These are phyloP conservation scores for Megaceryle torquata DNA, from an alignment of 2,113 vertebrate genomes.

Conservation along the genomic window DNA sequence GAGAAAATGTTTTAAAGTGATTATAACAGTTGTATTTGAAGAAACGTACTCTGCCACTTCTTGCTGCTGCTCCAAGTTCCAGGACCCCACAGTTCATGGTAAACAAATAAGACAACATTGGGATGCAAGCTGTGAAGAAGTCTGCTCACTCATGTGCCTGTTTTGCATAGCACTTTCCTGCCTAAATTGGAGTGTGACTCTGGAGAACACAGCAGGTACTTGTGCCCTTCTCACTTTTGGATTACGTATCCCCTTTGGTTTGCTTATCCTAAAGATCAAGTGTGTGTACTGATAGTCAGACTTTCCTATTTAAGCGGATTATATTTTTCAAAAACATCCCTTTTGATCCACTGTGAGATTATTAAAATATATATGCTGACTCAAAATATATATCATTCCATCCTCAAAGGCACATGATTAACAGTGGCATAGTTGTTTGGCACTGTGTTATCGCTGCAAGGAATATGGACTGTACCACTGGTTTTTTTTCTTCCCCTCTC, in stretches of 20 bases:
- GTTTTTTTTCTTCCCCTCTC: neutral
- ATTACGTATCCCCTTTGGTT: neutral
- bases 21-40: neutral
- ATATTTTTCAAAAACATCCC: neutral
- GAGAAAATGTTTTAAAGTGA: neutral
- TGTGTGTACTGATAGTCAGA: neutral
- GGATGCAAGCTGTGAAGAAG: constrained; percentile 5
- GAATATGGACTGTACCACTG: neutral
- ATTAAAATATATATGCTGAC: neutral
- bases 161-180: neutral
- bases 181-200: neutral
- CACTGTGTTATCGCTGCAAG: neutral
- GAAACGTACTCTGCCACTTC: neutral
- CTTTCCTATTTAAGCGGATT: neutral
- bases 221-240: neutral
- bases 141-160: neutral
- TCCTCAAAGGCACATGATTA: neutral
- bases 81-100: neutral
- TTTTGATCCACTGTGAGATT: neutral
- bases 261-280: neutral
- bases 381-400: neutral
- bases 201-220: neutral
- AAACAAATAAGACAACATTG: neutral
- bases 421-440: neutral
- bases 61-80: accelerated